phyloP scores from a whole-genome alignment of 2,888 invertebrate genomes.

The Molanna angustata region DNA sequence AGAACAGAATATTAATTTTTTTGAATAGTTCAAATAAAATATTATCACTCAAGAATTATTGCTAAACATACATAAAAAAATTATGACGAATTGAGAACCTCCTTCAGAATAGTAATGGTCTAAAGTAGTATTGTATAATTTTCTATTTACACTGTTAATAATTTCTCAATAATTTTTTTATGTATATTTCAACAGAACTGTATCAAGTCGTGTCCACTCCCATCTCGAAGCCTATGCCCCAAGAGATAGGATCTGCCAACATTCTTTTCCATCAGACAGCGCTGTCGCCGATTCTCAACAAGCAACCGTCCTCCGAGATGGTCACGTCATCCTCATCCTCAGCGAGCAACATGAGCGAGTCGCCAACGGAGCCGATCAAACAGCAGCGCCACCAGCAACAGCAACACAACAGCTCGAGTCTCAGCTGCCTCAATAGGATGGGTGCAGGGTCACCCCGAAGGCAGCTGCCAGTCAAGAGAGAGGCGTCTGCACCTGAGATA shows the following conservation, averaged over 20 bases:
- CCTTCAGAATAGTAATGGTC: too few relatives aligned
- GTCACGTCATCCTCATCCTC: slow-evolving; percentile 18
- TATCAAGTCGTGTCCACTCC: slow-evolving; percentile 48
- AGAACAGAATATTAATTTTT: too few relatives aligned
- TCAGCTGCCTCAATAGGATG: slow-evolving; percentile 37
- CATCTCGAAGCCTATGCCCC: slow-evolving; percentile 36
- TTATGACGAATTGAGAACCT: too few relatives aligned
- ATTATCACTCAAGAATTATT: too few relatives aligned
- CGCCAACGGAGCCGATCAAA: slow-evolving; percentile 38
- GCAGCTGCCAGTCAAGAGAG: slow-evolving; percentile 21
- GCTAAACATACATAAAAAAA: too few relatives aligned
- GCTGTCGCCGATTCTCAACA: slow-evolving; percentile 46
- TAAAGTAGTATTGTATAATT: too few relatives aligned
- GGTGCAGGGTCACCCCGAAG: slow-evolving; percentile 12
- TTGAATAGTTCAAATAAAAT: too few relatives aligned
- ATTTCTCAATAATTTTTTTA: too few relatives aligned
- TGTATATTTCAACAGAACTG: too few relatives aligned
- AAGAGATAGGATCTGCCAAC: slow-evolving; percentile 38
- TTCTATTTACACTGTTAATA: too few relatives aligned
- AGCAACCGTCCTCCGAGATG: background rate
- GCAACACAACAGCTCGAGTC: slow-evolving; percentile 44
- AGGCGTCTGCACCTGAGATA: slow-evolving; percentile 29
- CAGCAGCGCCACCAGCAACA: slow-evolving; percentile 40
- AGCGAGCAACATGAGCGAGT: slow-evolving; percentile 20
- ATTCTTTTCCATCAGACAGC: slow-evolving; percentile 44